Evolutionary conservation across 2,113 vertebrate species (phyloP).

Genomic region (Serilophus lunatus): DNA sequence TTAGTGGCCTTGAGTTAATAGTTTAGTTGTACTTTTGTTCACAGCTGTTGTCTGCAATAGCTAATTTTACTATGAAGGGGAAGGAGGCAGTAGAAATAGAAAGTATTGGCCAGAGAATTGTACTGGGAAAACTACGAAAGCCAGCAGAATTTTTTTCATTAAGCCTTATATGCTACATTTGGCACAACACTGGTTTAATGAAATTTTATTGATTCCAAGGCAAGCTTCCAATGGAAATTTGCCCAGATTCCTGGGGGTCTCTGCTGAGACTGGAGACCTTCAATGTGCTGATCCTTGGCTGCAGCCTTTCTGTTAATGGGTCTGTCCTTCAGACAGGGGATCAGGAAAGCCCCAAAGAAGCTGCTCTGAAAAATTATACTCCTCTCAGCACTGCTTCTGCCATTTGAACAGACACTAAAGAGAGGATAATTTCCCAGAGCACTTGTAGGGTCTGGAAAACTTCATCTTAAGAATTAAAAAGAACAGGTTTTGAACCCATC

Average conservation of each 20-base stretch:
- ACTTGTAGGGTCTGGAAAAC: background rate
- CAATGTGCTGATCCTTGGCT: background rate
- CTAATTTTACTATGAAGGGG: background rate
- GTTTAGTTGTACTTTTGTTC: background rate
- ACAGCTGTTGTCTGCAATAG: background rate
- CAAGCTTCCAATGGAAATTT: slow-evolving; percentile 40
- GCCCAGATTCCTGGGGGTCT: slow-evolving; percentile 52
- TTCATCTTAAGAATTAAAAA: background rate
- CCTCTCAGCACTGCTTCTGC: background rate
- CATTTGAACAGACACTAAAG: background rate
- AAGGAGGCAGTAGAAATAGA: background rate
- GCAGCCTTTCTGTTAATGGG: background rate
- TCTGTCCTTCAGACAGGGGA: background rate
- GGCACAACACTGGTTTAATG: slow-evolving; percentile 19
- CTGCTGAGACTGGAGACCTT: slow-evolving; percentile 32
- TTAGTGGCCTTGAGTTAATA: background rate
- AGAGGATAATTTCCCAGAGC: background rate
- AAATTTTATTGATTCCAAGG: slow-evolving; percentile 56
- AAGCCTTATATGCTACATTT: slow-evolving; percentile 2
- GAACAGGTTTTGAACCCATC: background rate
- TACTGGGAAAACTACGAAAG: background rate
- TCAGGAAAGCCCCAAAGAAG: background rate
- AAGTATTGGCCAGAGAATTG: background rate
- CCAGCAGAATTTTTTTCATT: background rate
- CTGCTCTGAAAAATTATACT: background rate